Evolutionary conservation across 2,113 vertebrate genomes (phyloP).

Genomic region (Phyllostomus discolor): DNA sequence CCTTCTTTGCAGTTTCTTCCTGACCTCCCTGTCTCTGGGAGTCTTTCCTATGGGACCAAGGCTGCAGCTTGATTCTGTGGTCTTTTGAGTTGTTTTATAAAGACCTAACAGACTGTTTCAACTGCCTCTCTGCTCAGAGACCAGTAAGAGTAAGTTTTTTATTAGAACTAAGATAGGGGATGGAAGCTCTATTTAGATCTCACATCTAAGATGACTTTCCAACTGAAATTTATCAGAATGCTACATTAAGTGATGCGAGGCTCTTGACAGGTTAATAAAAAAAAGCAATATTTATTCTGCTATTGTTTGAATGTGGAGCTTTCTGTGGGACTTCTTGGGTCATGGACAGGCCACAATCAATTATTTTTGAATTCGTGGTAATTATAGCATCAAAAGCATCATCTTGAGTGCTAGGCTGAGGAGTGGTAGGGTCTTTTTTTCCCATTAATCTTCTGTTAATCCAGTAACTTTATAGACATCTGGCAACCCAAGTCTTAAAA

Average conservation of each 20-base stretch:
- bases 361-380: neutral
- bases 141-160: neutral
- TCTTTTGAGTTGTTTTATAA: neutral
- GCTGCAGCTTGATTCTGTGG: neutral
- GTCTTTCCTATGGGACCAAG: neutral
- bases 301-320: neutral
- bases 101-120: neutral
- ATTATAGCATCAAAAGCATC: neutral
- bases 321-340: neutral
- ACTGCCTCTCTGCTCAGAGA: neutral
- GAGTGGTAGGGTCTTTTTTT: neutral
- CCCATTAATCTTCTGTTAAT: neutral
- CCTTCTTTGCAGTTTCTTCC: neutral
- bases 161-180: neutral
- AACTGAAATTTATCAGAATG: neutral
- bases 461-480: neutral
- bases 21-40: neutral
- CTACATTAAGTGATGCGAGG: neutral
- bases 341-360: neutral
- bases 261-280: neutral
- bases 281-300: neutral
- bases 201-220: neutral
- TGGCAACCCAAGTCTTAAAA: neutral
- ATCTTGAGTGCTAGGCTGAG: neutral
- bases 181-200: neutral